Evolutionary conservation across 2,113 vertebrate genomes (phyloP).

Genomic region (Syngnathoides biaculeatus): DNA sequence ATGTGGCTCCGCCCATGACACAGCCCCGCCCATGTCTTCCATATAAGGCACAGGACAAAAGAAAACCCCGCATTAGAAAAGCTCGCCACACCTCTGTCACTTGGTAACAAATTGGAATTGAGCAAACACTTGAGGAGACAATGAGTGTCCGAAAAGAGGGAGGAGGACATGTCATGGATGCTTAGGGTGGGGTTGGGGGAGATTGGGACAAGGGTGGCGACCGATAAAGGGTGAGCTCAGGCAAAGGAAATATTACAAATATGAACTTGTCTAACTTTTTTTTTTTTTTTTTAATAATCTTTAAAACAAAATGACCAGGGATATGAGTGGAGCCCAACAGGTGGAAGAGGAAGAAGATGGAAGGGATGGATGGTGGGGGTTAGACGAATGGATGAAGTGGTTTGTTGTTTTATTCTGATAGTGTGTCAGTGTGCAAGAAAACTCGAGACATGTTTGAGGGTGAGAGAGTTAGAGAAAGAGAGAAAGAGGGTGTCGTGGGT

Average conservation of each 20-base stretch:
- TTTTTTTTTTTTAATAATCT: conserved; percentile 49
- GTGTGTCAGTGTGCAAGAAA: conserved; percentile 67
- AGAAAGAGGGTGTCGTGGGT: conserved; percentile 18
- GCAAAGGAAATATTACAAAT: conserved; percentile 65
- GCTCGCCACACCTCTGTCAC: conserved; percentile 77
- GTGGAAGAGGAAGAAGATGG: conserved; percentile 75
- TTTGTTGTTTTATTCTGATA: conserved; percentile 88
- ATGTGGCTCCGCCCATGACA: conserved; percentile 69
- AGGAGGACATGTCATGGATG: conserved; percentile 30
- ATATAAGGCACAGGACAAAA: conserved; percentile 99
- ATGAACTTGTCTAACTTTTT: conserved; percentile 66
- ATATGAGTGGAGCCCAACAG: conserved; percentile 82
- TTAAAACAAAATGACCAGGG: conserved; percentile 83
- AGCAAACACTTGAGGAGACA: conserved; percentile 83
- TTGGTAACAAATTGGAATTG: conserved; percentile 73
- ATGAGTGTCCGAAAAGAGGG: conserved; percentile 83
- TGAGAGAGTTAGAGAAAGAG: conserved; percentile 62
- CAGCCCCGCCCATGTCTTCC: conserved; percentile 81
- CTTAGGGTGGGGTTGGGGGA: conserved; percentile 26
- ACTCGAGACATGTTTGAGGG: conserved; percentile 67
- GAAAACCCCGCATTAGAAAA: conserved; percentile 84
- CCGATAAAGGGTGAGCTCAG: conserved; percentile 44
- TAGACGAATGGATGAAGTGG: conserved; percentile 72
- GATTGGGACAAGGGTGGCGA: conserved; percentile 12
- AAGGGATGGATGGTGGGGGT: conserved; percentile 34